These are phyloP conservation scores for Eupithecia subfuscata DNA, from an alignment of 2,888 invertebrate genomes.

Conservation along the genomic window DNA sequence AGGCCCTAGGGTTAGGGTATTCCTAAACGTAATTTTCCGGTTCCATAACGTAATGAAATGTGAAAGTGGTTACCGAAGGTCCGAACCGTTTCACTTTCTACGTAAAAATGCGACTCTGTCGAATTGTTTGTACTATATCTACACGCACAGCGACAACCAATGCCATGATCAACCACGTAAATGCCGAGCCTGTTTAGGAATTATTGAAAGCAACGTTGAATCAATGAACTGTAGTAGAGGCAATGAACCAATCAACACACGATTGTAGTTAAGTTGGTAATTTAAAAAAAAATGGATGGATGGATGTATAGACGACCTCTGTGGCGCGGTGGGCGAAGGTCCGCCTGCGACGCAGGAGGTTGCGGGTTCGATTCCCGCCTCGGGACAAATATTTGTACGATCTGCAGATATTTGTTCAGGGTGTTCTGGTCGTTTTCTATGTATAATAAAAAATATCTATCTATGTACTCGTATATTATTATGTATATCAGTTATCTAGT, in stretches of 20 bases:
- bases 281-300: too few species aligned
- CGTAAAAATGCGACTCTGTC: conserved; percentile 69
- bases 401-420: too few species aligned
- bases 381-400: too few species aligned
- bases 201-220: conserved; percentile 10
- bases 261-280: neutral
- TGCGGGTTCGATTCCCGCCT: too few species aligned
- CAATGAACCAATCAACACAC: neutral
- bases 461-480: too few species aligned
- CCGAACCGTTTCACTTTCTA: conserved; percentile 74
- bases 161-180: conserved; percentile 28
- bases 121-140: conserved; percentile 46
- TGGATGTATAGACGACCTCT: too few species aligned
- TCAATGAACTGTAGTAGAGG: conserved; percentile 16
- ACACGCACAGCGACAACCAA: conserved; percentile 40
- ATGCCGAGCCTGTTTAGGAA: neutral
- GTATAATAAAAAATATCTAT: too few species aligned
- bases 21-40: conserved; percentile 13
- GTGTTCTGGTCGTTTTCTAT: too few species aligned
- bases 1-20: neutral
- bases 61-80: conserved; percentile 67
- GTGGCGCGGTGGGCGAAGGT: too few species aligned
- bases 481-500: too few species aligned
- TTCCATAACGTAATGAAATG: conserved; percentile 46
- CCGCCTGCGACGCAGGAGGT: too few species aligned